These are phyloP conservation scores for Rostratula benghalensis DNA, from an alignment of 2,113 vertebrate genomes.

Conservation along the genomic window DNA sequence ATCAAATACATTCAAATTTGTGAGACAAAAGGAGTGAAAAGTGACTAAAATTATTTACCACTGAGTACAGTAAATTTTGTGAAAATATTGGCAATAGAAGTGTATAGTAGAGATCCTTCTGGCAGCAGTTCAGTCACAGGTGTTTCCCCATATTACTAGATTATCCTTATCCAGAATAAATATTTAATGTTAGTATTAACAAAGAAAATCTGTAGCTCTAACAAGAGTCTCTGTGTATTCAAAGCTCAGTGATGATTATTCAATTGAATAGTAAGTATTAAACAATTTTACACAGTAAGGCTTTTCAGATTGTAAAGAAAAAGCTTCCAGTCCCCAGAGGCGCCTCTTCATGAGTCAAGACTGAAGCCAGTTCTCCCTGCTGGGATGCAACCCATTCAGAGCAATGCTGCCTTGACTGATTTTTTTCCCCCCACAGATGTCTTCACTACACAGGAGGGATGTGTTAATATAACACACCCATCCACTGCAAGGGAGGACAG, in stretches of 20 bases:
- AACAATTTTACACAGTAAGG: not conserved
- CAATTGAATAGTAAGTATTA: not conserved
- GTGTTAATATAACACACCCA: not conserved
- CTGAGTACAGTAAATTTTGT: not conserved
- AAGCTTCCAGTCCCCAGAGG: not conserved
- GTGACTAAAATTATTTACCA: constrained; percentile 4
- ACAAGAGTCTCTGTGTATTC: constrained; percentile 34
- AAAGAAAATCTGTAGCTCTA: constrained; percentile 35
- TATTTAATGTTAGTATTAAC: constrained; percentile 62
- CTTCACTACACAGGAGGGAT: not conserved
- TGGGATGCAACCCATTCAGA: not conserved
- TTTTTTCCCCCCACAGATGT: not conserved
- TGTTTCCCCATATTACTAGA: constrained; percentile 26
- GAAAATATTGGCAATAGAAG: constrained; percentile 26
- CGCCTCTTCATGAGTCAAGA: rapidly evolving
- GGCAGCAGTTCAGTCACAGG: not conserved
- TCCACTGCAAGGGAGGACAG: not conserved
- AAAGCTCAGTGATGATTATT: constrained; percentile 36
- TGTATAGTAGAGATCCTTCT: constrained; percentile 5
- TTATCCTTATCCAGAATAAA: constrained; percentile 49
- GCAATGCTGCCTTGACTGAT: not conserved
- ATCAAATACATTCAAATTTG: not conserved
- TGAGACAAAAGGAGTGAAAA: constrained; percentile 14
- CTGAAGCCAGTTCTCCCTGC: not conserved
- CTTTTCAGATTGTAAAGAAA: not conserved